phyloP scores from a whole-genome alignment of 2,113 vertebrate species.

The Brevimyrus niger region DNA sequence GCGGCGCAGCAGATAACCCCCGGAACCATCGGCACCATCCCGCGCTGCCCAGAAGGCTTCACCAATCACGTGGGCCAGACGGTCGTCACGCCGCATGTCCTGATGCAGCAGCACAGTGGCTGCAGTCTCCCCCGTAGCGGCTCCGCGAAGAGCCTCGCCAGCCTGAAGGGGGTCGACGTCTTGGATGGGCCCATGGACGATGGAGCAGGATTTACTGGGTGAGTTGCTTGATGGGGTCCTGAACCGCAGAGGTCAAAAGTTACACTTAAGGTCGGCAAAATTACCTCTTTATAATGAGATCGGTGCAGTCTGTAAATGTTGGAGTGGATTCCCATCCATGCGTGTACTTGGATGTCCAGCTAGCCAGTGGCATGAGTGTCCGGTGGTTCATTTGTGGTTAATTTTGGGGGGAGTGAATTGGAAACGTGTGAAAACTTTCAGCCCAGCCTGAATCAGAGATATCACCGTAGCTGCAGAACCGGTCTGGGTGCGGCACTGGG shows the following conservation, averaged over 20 bases:
- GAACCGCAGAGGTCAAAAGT: background rate
- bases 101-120: slow-evolving; percentile 28
- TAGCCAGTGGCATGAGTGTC: background rate
- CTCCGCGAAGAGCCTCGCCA: slow-evolving; percentile 66
- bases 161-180: slow-evolving; percentile 63
- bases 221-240: slow-evolving; percentile 26
- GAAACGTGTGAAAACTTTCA: background rate
- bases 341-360: background rate
- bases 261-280: background rate
- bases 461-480: background rate
- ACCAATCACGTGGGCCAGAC: background rate
- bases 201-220: slow-evolving; percentile 42
- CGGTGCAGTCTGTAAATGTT: background rate
- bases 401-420: background rate
- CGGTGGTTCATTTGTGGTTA: background rate
- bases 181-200: slow-evolving; percentile 49
- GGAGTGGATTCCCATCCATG: background rate
- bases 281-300: background rate
- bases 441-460: background rate
- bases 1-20: slow-evolving; percentile 40
- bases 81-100: background rate
- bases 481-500: slow-evolving; percentile 12
- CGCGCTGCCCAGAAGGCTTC: slow-evolving; percentile 27
- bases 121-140: slow-evolving; percentile 58
- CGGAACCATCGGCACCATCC: slow-evolving; percentile 33